Base-by-base conservation (phyloP, 2,888 invertebrate genomes). In the Sympetrum striolatum region DNA sequence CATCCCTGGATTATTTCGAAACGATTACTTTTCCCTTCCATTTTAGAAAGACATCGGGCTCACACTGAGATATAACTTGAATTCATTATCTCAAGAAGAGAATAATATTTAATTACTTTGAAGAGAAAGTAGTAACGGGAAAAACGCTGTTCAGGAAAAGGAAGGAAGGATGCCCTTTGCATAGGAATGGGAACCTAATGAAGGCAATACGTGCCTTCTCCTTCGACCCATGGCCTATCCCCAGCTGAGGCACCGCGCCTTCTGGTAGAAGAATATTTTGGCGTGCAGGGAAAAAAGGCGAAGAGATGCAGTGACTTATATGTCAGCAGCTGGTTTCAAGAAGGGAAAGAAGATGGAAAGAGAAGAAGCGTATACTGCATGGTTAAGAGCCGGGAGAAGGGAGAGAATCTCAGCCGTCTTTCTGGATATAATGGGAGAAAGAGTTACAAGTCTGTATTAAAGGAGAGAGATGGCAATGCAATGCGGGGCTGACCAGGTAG, bases 281-380 rank as follows among this genome's bases (percentile, higher is more conserved):
- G 81, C 18, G 48, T 14, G 48, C 25, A 58, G 58, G 35, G 48
- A 18, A 25, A n/a, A 44, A 44, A n/a, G 8, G n/a, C 8, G n/a
- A 44, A 81, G 25, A 60, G 60, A 60, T n/a, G 86, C 86, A 86
- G 86, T 86, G 86, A 86, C 64, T 86, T 64, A 86, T 64, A 60
- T 64, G 64, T n/a, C n/a, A 60, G 60, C 86, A 86, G 86, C 86
- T 86, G 86, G 60, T 60, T 60, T 31, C 37, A 86, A 64, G n/a
- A 39, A 15, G 37, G 22, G 37, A 86, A 53, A 53, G 53, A 53
- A 18, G 44, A 44, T 44, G 44, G 10, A 5, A 53, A 18, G 15
- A 14, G 2, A 18, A 53, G 53, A 18, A 18, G 15, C 15, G 8
- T 0, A 31, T n/a, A 25, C 5, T 1, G 14, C 6, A 64, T 5